Conservation (phyloP, 2,888 invertebrate species). For the Scaeva pyrastri region DNA sequence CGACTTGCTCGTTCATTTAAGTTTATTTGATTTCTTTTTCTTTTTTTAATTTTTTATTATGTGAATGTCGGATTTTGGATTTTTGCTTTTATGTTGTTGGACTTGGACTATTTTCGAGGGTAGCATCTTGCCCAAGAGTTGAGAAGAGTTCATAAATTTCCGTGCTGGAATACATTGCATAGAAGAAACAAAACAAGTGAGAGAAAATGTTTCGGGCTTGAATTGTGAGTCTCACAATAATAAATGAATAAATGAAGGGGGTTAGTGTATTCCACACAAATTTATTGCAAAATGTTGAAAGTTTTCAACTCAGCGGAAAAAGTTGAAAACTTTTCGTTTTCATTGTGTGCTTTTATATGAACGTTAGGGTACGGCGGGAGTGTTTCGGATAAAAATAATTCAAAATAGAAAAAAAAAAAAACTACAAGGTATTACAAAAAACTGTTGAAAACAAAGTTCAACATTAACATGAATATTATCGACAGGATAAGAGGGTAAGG, state of each 20-base stretch:
- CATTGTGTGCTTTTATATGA: conserved; percentile 7
- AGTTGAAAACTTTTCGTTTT: conserved; percentile 59
- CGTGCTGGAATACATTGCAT: background rate
- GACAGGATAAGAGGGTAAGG: conserved; percentile 21
- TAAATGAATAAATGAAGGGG: conserved; percentile 39
- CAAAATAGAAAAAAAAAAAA: background rate
- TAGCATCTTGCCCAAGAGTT: conserved; percentile 23
- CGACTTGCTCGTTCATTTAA: background rate
- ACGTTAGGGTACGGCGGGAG: background rate
- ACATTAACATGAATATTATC: conserved; percentile 58
- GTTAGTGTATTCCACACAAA: conserved; percentile 62
- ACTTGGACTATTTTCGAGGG: conserved; percentile 8
- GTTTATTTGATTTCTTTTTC: background rate
- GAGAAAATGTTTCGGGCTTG: conserved; percentile 32
- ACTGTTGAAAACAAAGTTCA: conserved; percentile 58
- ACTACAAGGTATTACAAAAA: conserved; percentile 1
- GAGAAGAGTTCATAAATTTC: conserved; percentile 55
- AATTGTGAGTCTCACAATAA: conserved; percentile 35
- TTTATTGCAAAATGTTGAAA: conserved; percentile 62
- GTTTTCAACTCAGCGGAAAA: conserved; percentile 68
- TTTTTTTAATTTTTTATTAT: background rate
- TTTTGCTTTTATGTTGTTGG: conserved; percentile 6
- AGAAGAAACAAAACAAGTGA: background rate
- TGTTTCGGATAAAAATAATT: background rate
- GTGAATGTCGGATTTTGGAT: background rate